Base-by-base conservation (phyloP, 2,797 vertebrate species). In the Danio albolineatus region DNA sequence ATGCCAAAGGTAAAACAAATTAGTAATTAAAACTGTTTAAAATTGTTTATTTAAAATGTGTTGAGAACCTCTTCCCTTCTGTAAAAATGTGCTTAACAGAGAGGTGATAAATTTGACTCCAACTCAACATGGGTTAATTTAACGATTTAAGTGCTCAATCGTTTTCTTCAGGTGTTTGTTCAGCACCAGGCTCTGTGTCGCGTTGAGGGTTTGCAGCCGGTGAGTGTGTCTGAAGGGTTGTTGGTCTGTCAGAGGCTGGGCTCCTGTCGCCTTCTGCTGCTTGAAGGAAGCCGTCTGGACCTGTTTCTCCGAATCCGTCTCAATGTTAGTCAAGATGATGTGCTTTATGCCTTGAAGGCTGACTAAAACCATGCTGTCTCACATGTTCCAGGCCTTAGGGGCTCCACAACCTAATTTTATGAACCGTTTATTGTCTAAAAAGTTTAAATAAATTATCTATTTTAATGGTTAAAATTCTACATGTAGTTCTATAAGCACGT, bases 251-350 rank as follows among this genome's bases (percentile, higher is more conserved):
- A 91, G 10, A 94, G 92, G 0, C 95, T 99, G 7, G 95, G 96
- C 0, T 94, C 96, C 73, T 96, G 94, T 84, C 93, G 96, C 73
- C 85, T 99, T 0, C 90, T 99, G 80, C 94, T 98, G n/a, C 77
- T 96, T 81, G 98, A 98, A 80, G 78, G 95, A 60, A 95, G 94
- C 78, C 93, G 76, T 4, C 93, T 95, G 7, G 97, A 97, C 5
- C 71, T 98, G 6, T 91, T 96, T n/a, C 91, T 93, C 86, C 91
- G 95, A 0, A 92, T 99, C 73, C 91, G 96, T 19, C 95, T 99
- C 66, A 99, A 98, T 2, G 85, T 98, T 70, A 97, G 96, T 90
- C 97, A 96, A 89, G 96, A 97, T 0, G 95, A 98, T 28, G 91
- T 97, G 43, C 89, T 97, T 44, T 98, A 93, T 5, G 97, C 96